Evolutionary conservation across 2,113 vertebrate genomes (phyloP).

Genomic region (Mionectes macconnelli): DNA sequence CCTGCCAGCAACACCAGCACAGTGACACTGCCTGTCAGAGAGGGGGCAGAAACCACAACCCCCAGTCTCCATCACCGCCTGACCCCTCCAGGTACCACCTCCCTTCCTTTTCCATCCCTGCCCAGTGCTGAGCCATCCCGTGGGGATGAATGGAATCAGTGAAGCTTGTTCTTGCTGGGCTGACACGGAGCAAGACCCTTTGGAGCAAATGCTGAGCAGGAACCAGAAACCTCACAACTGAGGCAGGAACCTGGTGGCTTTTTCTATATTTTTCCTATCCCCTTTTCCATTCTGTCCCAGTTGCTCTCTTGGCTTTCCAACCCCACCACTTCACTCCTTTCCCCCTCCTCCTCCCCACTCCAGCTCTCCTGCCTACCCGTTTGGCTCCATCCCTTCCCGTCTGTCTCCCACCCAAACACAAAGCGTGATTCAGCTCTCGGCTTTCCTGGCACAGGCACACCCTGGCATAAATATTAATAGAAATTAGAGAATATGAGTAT

Average conservation of each 20-base stretch:
- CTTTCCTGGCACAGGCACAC: conserved; percentile 17
- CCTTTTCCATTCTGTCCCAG: not conserved
- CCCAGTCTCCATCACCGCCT: not conserved
- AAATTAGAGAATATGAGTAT: conserved; percentile 44
- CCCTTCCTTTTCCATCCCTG: not conserved
- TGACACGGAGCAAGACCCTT: not conserved
- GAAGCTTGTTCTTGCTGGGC: not conserved
- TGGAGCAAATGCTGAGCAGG: not conserved
- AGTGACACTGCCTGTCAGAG: not conserved
- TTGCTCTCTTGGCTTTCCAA: conserved; percentile 9
- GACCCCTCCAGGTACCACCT: not conserved
- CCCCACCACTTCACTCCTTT: not conserved
- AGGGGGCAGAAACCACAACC: not conserved
- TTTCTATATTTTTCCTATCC: not conserved
- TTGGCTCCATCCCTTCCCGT: conserved; percentile 62
- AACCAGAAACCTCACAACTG: not conserved
- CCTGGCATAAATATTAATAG: conserved; percentile 62
- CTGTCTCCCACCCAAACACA: conserved; percentile 66
- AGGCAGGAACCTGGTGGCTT: not conserved
- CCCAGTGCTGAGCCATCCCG: rapidly evolving
- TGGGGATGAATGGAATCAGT: rapidly evolving
- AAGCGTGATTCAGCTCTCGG: conserved; percentile 41
- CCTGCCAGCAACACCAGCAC: not conserved
- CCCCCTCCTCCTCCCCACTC: conserved; percentile 17
- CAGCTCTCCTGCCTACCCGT: conserved; percentile 18